A percentile compares a stretch with the other conserved stretches of the same genome.
Evolutionary conservation across 2,113 vertebrate genomes (phyloP).

Genomic region (Lagenorhynchus albirostris): DNA sequence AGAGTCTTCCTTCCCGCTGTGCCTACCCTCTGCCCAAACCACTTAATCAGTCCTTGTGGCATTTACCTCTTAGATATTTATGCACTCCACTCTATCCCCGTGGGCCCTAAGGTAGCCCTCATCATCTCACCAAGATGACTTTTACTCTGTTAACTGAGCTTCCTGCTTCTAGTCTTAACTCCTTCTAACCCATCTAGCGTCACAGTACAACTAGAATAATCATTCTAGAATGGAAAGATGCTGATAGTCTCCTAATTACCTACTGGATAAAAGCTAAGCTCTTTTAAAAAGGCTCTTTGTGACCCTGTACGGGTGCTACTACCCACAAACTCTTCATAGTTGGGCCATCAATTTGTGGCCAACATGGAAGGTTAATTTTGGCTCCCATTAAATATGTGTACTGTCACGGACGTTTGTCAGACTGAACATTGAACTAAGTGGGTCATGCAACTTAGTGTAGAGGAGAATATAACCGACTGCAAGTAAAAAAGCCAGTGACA

Average conservation of each 20-base stretch:
- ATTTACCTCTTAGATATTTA: neutral
- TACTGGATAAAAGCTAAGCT: constrained; percentile 17
- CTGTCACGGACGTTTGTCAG: neutral
- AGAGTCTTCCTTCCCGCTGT: neutral
- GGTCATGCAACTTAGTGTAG: neutral
- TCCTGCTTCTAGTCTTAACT: neutral
- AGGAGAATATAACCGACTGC: neutral
- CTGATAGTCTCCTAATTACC: neutral
- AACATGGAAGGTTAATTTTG: neutral
- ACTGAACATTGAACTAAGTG: neutral
- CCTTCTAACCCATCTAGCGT: neutral
- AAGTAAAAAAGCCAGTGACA: neutral
- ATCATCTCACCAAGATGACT: neutral
- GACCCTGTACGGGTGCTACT: neutral
- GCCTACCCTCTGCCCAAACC: neutral
- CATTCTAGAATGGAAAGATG: constrained; percentile 2
- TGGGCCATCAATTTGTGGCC: neutral
- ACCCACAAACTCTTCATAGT: neutral
- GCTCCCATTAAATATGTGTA: neutral
- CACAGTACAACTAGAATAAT: neutral
- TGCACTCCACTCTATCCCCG: neutral
- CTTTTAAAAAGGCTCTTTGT: neutral
- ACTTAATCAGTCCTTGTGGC: neutral
- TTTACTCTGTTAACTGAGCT: neutral
- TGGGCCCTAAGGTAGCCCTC: neutral